Base-by-base conservation (phyloP, 2,797 vertebrate species). In the Chaetodon trifasciatus region DNA sequence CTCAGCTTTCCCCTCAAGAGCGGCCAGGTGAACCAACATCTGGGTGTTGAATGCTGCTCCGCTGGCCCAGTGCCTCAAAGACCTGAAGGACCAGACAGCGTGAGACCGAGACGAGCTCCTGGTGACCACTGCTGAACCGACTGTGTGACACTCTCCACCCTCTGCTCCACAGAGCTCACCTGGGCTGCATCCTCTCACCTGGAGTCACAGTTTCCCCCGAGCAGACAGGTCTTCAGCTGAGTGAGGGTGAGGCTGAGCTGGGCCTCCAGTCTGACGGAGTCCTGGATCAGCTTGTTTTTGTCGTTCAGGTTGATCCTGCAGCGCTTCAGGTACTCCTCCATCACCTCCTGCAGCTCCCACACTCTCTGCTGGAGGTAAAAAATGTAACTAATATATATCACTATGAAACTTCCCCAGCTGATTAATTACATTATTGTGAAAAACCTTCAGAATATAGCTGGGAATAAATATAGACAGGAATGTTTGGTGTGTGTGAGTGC, bases 311-410 rank as follows among this genome's bases (percentile, higher is more conserved):
- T 91, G 72, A 95, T 93, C 71, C 87, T 77, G 8, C 88, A 91
- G 68, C 94, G 92, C 74, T 95, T 95, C 83, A 95, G 85, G 79
- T 94, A 94, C 83, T 95, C 94, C 89, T 95, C 94, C 89, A 94
- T 93, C 67, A 93, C 69, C 73, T 93, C 91, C 86, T 93, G 93
- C 10, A 95, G 93, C 85, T 94, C 93, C 69, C 62, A 78, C 16
- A 93, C 83, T 73, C 79, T 88, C 83, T 93, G 86, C 74, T 82
- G 53, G 19, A 80, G 32, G 42, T 5, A 28, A 1, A 32, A 32
- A 32, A 32, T 3, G 4, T 32, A 32, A 32, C 28, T 32, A 32
- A 32, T 32, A 32, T 32, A 32, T 3, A 32, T 32, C 28, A 32
- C 28, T 4, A 32, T 32, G 28, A 32, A 32, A 32, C 28, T 32